Conservation (phyloP, 2,888 invertebrate species). For the Euspilapteryx auroguttella region DNA sequence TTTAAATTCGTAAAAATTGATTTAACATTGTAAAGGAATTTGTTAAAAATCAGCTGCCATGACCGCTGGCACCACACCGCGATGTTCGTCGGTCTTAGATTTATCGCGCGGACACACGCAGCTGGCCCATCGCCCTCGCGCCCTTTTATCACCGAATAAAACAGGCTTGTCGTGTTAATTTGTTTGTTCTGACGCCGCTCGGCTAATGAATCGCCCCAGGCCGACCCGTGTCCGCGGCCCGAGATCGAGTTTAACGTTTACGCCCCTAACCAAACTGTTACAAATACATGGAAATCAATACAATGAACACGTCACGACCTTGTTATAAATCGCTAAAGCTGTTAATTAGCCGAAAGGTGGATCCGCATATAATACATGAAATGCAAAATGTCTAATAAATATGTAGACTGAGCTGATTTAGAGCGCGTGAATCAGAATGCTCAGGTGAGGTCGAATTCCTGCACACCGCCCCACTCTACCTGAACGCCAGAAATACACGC, state of each 20-base stretch:
- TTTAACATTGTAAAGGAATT: too few relatives aligned
- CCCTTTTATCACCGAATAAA: conserved; percentile 52
- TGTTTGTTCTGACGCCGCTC: conserved; percentile 55
- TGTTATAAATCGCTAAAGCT: too few relatives aligned
- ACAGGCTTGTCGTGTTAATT: conserved; percentile 54
- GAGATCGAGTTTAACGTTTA: conserved; percentile 42
- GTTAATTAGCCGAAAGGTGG: too few relatives aligned
- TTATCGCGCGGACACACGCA: not conserved
- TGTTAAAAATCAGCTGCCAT: too few relatives aligned
- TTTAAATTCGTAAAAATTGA: too few relatives aligned
- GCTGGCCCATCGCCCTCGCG: conserved; percentile 22
- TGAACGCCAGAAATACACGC: conserved; percentile 50
- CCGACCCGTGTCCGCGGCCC: conserved; percentile 42
- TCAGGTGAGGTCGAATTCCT: conserved; percentile 60
- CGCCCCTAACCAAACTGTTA: conserved; percentile 39
- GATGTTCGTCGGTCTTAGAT: too few relatives aligned
- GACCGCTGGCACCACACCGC: too few relatives aligned
- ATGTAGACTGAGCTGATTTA: conserved; percentile 31
- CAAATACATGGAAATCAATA: too few relatives aligned
- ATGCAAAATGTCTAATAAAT: not conserved
- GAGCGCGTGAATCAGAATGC: conserved; percentile 47
- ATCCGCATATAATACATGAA: too few relatives aligned
- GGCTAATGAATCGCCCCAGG: conserved; percentile 55
- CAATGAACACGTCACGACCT: too few relatives aligned
- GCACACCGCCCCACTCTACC: conserved; percentile 36